Evolutionary conservation across 2,888 invertebrate species (phyloP).

Genomic region (Physocephala rufipes): DNA sequence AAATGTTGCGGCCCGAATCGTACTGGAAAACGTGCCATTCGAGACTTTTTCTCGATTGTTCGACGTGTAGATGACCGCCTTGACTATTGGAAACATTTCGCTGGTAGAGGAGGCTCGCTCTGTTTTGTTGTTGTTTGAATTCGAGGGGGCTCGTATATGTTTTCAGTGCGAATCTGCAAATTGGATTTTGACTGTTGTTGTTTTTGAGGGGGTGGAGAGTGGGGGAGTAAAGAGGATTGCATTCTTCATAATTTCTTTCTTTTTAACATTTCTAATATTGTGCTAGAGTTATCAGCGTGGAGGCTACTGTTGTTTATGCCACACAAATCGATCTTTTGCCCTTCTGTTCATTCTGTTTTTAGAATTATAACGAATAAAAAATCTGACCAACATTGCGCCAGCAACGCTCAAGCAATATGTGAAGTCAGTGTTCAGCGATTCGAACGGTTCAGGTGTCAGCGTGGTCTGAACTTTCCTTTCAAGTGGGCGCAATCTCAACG

Average conservation of each 20-base stretch:
- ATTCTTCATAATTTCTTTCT: not conserved
- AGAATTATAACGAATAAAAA: too few species aligned
- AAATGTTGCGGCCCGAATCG: conserved; percentile 13
- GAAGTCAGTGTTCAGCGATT: conserved; percentile 1
- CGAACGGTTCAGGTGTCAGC: not conserved
- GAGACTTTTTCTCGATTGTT: not conserved
- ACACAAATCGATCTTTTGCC: conserved; percentile 14
- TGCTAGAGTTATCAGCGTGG: not conserved
- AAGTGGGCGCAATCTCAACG: not conserved
- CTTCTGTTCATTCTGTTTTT: conserved; percentile 6
- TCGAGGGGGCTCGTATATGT: not conserved
- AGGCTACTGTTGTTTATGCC: not conserved
- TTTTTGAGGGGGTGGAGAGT: too few species aligned
- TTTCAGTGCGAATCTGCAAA: conserved; percentile 5
- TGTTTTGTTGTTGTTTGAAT: not conserved
- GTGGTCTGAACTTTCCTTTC: not conserved
- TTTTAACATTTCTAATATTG: not conserved
- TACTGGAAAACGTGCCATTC: not conserved
- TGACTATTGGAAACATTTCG: too few species aligned
- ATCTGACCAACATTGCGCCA: not conserved
- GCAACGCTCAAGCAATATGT: not conserved
- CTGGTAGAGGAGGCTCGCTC: too few species aligned
- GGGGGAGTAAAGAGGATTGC: too few species aligned
- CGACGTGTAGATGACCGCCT: too few species aligned
- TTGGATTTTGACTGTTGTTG: conserved; percentile 11